These are phyloP conservation scores for Heteronetta atricapilla DNA, from an alignment of 2,113 vertebrate genomes.

Conservation along the genomic window DNA sequence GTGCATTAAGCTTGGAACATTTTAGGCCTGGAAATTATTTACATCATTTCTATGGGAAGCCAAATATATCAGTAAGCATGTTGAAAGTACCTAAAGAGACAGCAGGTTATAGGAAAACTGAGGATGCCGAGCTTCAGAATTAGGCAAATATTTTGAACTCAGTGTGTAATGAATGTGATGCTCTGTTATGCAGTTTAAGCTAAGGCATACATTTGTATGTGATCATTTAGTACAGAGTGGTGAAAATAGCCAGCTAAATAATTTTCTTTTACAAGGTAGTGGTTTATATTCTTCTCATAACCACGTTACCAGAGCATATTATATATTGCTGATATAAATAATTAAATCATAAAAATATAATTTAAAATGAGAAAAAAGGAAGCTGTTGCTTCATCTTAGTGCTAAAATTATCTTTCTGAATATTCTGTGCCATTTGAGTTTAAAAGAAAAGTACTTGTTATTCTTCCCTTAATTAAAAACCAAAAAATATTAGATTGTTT, in stretches of 20 bases:
- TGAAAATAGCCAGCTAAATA: not conserved
- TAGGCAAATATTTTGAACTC: not conserved
- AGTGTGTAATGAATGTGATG: not conserved
- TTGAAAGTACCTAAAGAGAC: not conserved
- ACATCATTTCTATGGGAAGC: conserved; percentile 4
- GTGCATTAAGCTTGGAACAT: not conserved
- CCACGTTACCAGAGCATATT: not conserved
- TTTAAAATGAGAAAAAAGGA: not conserved
- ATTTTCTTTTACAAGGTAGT: not conserved
- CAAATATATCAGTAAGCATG: not conserved
- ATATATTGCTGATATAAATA: not conserved
- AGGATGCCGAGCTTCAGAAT: not conserved
- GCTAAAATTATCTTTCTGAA: not conserved
- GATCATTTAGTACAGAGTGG: not conserved
- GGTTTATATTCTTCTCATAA: not conserved
- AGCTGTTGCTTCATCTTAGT: not conserved
- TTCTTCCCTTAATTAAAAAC: not conserved
- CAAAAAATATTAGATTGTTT: not conserved
- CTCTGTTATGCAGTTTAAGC: not conserved
- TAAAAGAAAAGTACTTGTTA: not conserved
- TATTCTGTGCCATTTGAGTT: not conserved
- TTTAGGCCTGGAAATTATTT: conserved; percentile 14
- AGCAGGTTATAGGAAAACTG: not conserved
- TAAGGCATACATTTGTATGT: not conserved
- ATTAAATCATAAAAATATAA: not conserved